A percentile compares a stretch with the other conserved stretches of the same genome.
These are phyloP conservation scores for Brachionus asplanchnoidis DNA, from an alignment of 1,140 invertebrate genomes.

Conservation along the genomic window DNA sequence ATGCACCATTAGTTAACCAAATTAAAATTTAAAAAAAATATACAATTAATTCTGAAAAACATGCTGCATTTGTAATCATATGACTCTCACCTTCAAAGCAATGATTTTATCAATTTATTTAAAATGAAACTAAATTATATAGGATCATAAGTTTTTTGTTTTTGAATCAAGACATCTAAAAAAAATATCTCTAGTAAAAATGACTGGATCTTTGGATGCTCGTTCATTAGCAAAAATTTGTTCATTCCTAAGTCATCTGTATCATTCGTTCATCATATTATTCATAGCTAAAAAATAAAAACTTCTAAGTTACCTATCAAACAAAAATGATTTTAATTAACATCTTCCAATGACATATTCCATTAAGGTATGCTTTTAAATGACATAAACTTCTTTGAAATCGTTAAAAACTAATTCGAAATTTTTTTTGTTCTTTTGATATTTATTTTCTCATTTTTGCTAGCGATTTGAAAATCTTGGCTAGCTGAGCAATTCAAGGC, in stretches of 20 bases:
- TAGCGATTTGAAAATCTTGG: background rate
- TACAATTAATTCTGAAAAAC: background rate
- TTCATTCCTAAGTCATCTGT: background rate
- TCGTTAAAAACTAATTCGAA: background rate
- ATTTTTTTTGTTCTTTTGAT: background rate
- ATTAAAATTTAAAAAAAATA: background rate
- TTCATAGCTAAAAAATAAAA: background rate
- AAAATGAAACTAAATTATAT: background rate
- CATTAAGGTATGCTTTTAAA: background rate
- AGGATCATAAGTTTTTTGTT: background rate
- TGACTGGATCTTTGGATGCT: background rate
- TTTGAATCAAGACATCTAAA: background rate
- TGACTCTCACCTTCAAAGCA: background rate
- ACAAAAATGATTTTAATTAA: background rate
- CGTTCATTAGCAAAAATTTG: background rate
- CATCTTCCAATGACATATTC: background rate
- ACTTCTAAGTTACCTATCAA: background rate
- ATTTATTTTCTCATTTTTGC: background rate
- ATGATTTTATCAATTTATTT: background rate
- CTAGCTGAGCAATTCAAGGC: background rate
- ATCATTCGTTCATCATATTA: background rate
- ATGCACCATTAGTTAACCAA: background rate
- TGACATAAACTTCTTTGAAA: background rate
- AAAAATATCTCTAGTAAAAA: background rate
- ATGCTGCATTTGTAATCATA: background rate